Base-by-base conservation (phyloP, 2,888 invertebrate genomes). In the Drosophila demipolita region DNA sequence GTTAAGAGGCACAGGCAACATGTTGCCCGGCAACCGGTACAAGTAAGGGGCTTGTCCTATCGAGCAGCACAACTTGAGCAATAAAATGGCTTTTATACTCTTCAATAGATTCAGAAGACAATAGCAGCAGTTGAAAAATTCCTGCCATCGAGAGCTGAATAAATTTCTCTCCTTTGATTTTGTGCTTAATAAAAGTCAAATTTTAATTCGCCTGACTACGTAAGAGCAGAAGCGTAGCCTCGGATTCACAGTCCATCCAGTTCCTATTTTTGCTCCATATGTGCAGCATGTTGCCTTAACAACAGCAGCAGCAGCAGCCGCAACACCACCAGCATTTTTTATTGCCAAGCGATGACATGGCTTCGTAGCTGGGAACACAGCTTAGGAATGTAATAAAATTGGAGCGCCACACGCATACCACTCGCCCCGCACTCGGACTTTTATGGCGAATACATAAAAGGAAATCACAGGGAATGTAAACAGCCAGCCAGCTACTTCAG, bases 171-270 rank as follows among this genome's bases (percentile, higher is more conserved):
- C 80, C 87, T 86, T 86, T 86, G 85, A 86, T 87, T 86, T 84
- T 89, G 73, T 74, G 89, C 85, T 86, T 86, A 84, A 86, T 86
- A 86, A 86, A 86, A 86, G 87, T 84, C 89, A 87, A 87, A 86
- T 86, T 89, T 86, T 87, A 89, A 86, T 89, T 87, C 85, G 85
- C 73, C 87, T 89, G 85, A 87, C 87, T 84, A 89, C 78, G 77
- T 87, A 83, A 53, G 54, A 63, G 60, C 29, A 53, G 20, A 55
- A 35, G 54, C 49, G 20, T 15, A 40, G 15, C 20, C 32, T 40
- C 32, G 20, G 15, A 23, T 23, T n/a, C 26, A 29, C 11, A 9
- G 7, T 36, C 55, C 55, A 36, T 35, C 33, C 35, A 23, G 17
- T 29, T 50, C 0, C 11, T 23, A 17, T 23, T 40, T 15, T 20